A percentile compares a stretch with the other conserved stretches of the same genome.
These are phyloP conservation scores for Neelides folsomi DNA, from an alignment of 2,888 invertebrate genomes.

Conservation along the genomic window DNA sequence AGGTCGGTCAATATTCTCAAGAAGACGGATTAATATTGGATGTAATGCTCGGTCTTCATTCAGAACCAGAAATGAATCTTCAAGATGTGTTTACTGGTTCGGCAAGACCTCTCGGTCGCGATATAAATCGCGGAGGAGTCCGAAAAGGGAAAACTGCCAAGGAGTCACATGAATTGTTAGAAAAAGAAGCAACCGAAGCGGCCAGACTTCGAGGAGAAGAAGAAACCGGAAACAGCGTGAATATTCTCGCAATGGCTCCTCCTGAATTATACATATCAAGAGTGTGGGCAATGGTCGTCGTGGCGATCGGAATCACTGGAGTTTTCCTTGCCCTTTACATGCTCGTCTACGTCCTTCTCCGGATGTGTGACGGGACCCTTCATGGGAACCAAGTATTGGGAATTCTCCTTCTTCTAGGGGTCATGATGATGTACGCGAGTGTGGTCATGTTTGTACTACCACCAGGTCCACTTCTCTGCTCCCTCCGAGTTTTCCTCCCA, in stretches of 20 bases:
- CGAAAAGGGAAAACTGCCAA: slow-evolving; percentile 21
- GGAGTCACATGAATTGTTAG: neutral
- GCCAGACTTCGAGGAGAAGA: neutral
- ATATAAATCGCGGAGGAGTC: neutral
- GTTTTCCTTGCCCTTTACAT: slow-evolving; percentile 36
- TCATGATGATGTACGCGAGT: slow-evolving; percentile 35
- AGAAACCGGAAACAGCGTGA: neutral
- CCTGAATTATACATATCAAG: slow-evolving; percentile 33
- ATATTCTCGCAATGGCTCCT: slow-evolving; percentile 4
- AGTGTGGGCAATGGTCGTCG: slow-evolving; percentile 36
- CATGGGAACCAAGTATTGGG: slow-evolving; percentile 35
- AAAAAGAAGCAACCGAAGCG: neutral
- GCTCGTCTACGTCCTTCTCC: slow-evolving; percentile 35
- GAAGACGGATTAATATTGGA: slow-evolving; percentile 35
- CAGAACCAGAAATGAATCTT: slow-evolving; percentile 8
- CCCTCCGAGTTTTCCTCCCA: slow-evolving; percentile 35
- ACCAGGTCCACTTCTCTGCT: slow-evolving; percentile 34
- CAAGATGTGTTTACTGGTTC: slow-evolving; percentile 9
- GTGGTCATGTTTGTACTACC: slow-evolving; percentile 36
- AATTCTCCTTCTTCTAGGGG: slow-evolving; percentile 35
- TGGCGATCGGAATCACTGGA: slow-evolving; percentile 35
- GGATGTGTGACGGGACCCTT: slow-evolving; percentile 37
- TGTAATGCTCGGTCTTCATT: slow-evolving; percentile 24
- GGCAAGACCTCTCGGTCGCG: slow-evolving; percentile 4
- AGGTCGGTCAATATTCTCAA: slow-evolving; percentile 36